Base-by-base conservation (phyloP, 2,888 invertebrate genomes). In the Podotricha telesiphe region DNA sequence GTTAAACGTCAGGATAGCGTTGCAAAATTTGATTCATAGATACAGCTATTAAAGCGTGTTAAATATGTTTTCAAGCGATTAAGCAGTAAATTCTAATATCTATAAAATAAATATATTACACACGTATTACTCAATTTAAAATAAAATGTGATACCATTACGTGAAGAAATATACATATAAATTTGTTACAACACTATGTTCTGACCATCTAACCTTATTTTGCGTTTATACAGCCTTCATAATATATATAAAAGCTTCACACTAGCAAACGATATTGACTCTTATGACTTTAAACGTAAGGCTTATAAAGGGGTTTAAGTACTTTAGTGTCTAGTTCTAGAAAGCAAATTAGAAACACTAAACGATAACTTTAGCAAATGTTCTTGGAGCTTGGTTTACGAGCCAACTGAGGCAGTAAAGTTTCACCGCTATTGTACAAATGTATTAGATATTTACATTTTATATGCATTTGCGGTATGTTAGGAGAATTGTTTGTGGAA, bases 271-370 rank as follows among this genome's bases (percentile, higher is more conserved):
- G 6, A 28, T 59, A n/a, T 45, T 28, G 45, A n/a, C 45, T 28
- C 42, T 28, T 28, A n/a, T n/a, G 0, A 0, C 1, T 0, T 2
- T 13, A 10, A 2, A 0, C 0, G 8, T 66, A 66, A 19, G 66
- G 50, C 22, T 6, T 17, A 50, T 7, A 58, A 40, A 50, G 5
- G 17, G 2, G 13, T 50, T 17, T 8, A n/a, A 7, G 13, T 58
- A 59, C 58, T 58, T 58, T 5, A 48, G 7, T 0, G 42, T 45
- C 28, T 42, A 28, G n/a, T 55, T 15, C 34, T 37, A 19, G 40
- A 66, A 56, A 48, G 22, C 66, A 66, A 59, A 58, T 58, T 50
- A 59, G 58, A 20, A 50, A 47, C 50, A 40, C 48, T 66, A 66
- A 58, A 66, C 58, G 48, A 66, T 66, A 66, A 66, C 40, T 50